These are phyloP conservation scores for Aramus guarauna DNA, from an alignment of 2,113 vertebrate genomes.

Conservation along the genomic window DNA sequence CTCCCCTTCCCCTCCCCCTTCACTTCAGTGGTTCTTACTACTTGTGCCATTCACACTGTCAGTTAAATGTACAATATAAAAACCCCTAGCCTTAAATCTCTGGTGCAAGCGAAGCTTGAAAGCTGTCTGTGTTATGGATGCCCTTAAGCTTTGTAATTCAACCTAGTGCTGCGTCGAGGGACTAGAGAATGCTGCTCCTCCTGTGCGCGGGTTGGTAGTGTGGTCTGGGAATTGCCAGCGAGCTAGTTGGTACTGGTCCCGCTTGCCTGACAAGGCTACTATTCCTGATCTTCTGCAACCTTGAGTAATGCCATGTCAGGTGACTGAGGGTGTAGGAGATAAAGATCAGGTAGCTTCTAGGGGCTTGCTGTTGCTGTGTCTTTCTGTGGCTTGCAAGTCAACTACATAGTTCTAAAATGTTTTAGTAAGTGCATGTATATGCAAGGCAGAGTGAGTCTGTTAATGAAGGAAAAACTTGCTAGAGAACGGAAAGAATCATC, in stretches of 20 bases:
- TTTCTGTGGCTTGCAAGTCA: background rate
- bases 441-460: background rate
- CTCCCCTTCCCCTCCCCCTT: background rate
- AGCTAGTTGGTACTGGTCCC: background rate
- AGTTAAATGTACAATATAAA: background rate
- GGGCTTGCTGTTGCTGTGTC: background rate
- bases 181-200: background rate
- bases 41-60: background rate
- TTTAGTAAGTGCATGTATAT: background rate
- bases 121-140: background rate
- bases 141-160: background rate
- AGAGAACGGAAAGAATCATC: background rate
- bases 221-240: background rate
- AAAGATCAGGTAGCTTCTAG: background rate
- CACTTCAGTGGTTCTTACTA: background rate
- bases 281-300: background rate
- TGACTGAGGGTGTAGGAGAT: background rate
- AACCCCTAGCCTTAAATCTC: background rate
- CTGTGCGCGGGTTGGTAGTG: background rate
- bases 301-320: background rate
- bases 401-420: accelerated
- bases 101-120: background rate
- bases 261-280: background rate
- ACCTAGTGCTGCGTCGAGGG: background rate
- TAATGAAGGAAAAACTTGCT: background rate